Base-by-base conservation (phyloP, 2,888 invertebrate species). In the Drosophila subsilvestris region DNA sequence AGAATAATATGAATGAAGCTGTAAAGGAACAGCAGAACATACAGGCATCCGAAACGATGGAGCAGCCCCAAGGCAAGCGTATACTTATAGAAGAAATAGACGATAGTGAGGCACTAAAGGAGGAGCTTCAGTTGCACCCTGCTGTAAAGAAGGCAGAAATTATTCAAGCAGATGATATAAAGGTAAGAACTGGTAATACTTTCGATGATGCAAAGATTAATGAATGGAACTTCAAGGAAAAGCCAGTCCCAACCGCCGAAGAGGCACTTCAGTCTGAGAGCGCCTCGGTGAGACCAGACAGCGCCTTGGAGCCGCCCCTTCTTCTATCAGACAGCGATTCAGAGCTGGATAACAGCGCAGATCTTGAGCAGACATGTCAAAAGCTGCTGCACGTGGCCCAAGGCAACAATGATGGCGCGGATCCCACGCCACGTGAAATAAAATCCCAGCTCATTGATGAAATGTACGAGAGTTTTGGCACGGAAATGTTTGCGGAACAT, bases 401-500 rank as follows among this genome's bases (percentile, higher is more conserved):
- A 6, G 56, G 50, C 7, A 29, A 53, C 6, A 25, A n/a, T 0
- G 1, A 50, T 14, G 43, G 17, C 14, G n/a, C 12, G 1, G 45
- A 53, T 0, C 63, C 32, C 18, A 59, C 65, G 0, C 5, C 57
- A 0, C 53, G 75, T n/a, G 62, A 88, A 29, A 71, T 73, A 8
- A 73, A 69, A 43, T 32, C 63, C 7, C 22, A 70, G 9, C 47
- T 61, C 6, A 48, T 75, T 2, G 57, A 77, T 0, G 49, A 71
- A n/a, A 85, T 83, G 74, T 79, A 81, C 42, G n/a, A 67, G 1
- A 53, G 57, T 7, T 81, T 63, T 22, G 67, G 42, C 1, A 27
- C 53, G 3, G 63, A 73, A 12, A 25, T 72, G 4, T 45, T 50
- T n/a, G 53, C 17, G 1, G 54, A 65, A 0, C 63, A 72, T 6